Evolutionary conservation across 2,113 vertebrate genomes (phyloP), one percentile per base, ranked within the genome.

Genomic region (Cynocephalus volans): DNA sequence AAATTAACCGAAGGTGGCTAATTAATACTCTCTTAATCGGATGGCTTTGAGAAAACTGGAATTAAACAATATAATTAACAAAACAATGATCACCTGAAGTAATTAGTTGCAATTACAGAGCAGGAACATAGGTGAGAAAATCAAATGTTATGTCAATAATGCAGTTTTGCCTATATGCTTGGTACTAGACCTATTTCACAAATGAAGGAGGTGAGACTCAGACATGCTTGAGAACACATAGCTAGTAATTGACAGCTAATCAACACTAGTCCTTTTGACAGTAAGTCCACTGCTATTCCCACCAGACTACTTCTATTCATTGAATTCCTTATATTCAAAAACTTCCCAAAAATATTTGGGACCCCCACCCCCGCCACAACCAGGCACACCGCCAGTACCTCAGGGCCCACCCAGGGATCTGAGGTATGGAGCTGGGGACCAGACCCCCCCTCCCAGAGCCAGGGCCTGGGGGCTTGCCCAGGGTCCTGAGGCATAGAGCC

Each of bases 321-420:
- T 65, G 31, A 93, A 93, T 76, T 94, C 9, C 41, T 58, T 36
- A n/a, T 28, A 88, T 81, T 95, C 28, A 67, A 87, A 95, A 87
- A 36, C 1, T 62, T 60, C 52, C 19, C 60, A 65, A 54, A 88
- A 62, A n/a, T 83, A 54, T 81, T 60, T 62, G 7, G 19, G 21
- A 41, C 41, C 41, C 41, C 41, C 41, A 41, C 41, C 41, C 41
- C 41, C 41, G 4, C 41, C 41, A 41, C 41, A 41, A 41, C 41
- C 41, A 41, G 41, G 41, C 4, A 41, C 41, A 41, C 41, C 41
- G 41, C 41, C 41, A 41, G 41, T 41, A 41, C 41, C 41, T 41
- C 41, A 41, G 41, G 41, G 41, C 41, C 41, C 41, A 41, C 41
- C 41, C 41, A 41, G 41, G 41, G 41, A 41, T 41, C 41, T 41